Evolutionary conservation across 2,797 vertebrate genomes (phyloP).

Genomic region (Lophura swinhoii): DNA sequence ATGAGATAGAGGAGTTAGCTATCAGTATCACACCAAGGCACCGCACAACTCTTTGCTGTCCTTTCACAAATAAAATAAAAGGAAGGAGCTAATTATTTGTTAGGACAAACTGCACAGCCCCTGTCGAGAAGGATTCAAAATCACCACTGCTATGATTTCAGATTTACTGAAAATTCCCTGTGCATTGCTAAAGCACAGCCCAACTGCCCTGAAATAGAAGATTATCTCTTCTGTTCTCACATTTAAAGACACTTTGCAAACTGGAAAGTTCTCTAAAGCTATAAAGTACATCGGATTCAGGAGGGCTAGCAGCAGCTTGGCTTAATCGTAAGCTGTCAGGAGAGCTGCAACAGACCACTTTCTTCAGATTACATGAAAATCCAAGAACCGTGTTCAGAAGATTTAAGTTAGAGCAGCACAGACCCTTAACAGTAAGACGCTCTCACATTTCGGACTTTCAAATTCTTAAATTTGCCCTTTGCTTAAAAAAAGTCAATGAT

Average conservation of each 20-base stretch:
- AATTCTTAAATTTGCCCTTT: constrained; percentile 87
- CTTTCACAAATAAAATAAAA: neutral
- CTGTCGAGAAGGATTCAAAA: neutral
- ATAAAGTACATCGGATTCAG: neutral
- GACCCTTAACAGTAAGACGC: constrained; percentile 61
- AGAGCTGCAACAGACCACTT: constrained; percentile 26
- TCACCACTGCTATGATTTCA: neutral
- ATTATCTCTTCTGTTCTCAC: neutral
- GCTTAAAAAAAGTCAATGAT: constrained; percentile 88
- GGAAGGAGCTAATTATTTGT: neutral
- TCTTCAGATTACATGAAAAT: constrained; percentile 42
- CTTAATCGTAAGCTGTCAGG: constrained; percentile 33
- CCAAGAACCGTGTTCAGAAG: constrained; percentile 46
- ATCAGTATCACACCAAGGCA: neutral
- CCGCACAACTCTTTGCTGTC: neutral
- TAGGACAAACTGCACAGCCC: neutral
- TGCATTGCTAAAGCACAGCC: neutral
- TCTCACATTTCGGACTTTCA: constrained; percentile 80
- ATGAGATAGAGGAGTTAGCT: neutral
- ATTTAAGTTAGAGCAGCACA: constrained; percentile 56
- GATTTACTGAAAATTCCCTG: neutral
- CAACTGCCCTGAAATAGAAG: neutral
- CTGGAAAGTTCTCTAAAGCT: neutral
- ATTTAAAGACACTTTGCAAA: neutral
- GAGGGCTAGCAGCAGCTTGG: constrained; percentile 13